Evolutionary conservation across 2,888 invertebrate genomes (phyloP), one percentile per base, ranked within the genome.

Genomic region (Lapara coniferarum): DNA sequence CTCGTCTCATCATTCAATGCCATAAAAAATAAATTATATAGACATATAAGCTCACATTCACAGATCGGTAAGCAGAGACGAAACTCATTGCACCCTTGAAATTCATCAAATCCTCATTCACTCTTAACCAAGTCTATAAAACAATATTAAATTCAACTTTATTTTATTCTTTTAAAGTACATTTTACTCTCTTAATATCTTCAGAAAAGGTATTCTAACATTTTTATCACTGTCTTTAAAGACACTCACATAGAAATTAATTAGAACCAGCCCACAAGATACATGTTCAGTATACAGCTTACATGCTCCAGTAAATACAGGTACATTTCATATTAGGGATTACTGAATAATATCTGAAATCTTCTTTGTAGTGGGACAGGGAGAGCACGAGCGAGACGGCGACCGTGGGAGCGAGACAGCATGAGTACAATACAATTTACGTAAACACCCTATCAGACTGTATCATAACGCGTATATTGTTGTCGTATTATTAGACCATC

Each of bases 301-400:
- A 71, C 55, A 73, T 71, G 74, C 68, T 56, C 63, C 70, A 69
- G 51, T 69, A 70, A 66, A 72, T 44, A 59, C 66, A 74, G 70
- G 71, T 74, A 74, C 68, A 68, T 19, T 68, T 71, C 49, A 69
- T 70, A 66, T 69, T 68, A 70, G 55, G 71, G 68, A 72, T 77
- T 79, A 74, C 69, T 69, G 71, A 71, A 73, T 78, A 71, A 68
- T 66, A 59, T 71, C 66, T 69, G 68, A 63, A 72, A 71, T 71
- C 63, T 71, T 71, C 66, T 66, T 70, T 71, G 70, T 71, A 67
- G 14, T 67, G 8, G 46, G 51, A 52, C 13, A 56, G 57, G 46
- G 53, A 49, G 44, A 6, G 16, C 16, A 10, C 13, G 49, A 63
- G 19, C 13, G 49, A 37, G 51, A 52, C 13, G 53, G 57, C 19